phyloP scores from a whole-genome alignment of 2,888 invertebrate species.

The Agapetus fuscipes region DNA sequence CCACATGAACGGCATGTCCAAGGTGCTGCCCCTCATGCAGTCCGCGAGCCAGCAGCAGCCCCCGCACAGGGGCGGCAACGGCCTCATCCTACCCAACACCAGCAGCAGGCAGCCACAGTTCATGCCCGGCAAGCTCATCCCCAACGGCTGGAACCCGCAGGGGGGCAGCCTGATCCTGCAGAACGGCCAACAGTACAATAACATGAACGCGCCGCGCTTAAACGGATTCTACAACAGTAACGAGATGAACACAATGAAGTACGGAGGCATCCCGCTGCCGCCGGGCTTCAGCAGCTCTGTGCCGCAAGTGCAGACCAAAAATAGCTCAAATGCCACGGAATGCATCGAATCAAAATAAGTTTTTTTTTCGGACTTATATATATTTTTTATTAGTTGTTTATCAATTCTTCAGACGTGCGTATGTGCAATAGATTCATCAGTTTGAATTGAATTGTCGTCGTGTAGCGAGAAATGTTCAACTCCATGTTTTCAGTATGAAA shows the following conservation, averaged over 20 bases:
- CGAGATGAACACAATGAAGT: conserved; percentile 16
- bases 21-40: conserved; percentile 5
- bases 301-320: conserved; percentile 31
- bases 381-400: no score
- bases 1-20: conserved; percentile 4
- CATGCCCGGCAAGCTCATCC: not conserved
- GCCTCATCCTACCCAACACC: conserved; percentile 20
- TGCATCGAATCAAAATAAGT: conserved; percentile 48
- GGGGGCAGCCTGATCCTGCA: conserved; percentile 1
- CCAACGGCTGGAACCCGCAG: conserved; percentile 6
- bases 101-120: conserved; percentile 4
- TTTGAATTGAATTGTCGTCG: no score
- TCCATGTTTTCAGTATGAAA: no score
- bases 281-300: conserved; percentile 37
- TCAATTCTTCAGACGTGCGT: no score
- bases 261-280: conserved; percentile 32
- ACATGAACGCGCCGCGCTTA: conserved; percentile 15
- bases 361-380: no score
- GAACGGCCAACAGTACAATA: conserved; percentile 12
- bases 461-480: no score
- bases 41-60: conserved; percentile 15
- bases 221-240: conserved; percentile 22
- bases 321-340: conserved; percentile 35
- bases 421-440: no score
- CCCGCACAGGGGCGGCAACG: conserved; percentile 24